Conservation (phyloP, 2,797 vertebrate genomes). For the Alosa sapidissima region DNA sequence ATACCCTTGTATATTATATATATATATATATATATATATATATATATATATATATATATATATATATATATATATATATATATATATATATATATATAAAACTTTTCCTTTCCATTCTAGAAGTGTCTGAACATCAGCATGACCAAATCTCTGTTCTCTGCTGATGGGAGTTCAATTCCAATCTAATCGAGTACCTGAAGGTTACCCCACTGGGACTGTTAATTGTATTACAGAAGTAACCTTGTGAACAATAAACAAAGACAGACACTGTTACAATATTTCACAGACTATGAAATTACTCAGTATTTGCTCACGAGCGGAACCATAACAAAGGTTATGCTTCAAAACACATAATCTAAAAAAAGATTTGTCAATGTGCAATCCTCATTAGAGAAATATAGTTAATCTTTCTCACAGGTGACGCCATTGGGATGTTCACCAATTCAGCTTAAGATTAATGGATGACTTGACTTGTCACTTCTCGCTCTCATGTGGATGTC, state of each 20-base stretch:
- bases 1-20: too few species aligned
- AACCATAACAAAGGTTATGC: not conserved
- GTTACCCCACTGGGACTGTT: too few species aligned
- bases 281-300: not conserved
- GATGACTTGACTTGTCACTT: not conserved
- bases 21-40: too few species aligned
- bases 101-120: too few species aligned
- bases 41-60: too few species aligned
- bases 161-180: not conserved
- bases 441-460: conserved; percentile 7
- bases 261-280: not conserved
- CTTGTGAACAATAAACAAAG: not conserved
- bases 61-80: too few species aligned
- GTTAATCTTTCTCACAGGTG: not conserved
- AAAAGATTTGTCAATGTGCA: conserved; percentile 17
- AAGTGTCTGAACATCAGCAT: not conserved
- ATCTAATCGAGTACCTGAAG: too few species aligned
- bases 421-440: not conserved
- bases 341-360: not conserved
- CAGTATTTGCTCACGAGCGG: not conserved
- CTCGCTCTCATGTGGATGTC: not conserved
- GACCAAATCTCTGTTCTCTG: not conserved
- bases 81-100: too few species aligned
- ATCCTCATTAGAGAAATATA: not conserved
- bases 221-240: not conserved